phyloP scores from a whole-genome alignment of 2,797 vertebrate species.

The Acanthiza pusilla region DNA sequence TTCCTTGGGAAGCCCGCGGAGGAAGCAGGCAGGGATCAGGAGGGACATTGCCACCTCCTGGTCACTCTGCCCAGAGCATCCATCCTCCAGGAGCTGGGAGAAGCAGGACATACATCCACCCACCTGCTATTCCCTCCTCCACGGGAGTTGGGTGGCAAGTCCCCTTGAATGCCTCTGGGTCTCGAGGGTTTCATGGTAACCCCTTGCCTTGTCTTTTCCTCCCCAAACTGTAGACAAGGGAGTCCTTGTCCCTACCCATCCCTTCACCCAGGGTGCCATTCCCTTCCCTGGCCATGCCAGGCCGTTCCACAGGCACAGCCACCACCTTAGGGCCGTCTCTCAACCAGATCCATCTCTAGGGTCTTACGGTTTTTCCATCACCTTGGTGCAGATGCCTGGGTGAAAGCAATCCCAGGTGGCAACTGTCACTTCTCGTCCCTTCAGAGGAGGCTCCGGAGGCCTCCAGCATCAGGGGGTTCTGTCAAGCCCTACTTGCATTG shows the following conservation, averaged over 20 bases:
- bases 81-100: neutral
- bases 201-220: neutral
- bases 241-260: neutral
- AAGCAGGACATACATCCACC: neutral
- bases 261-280: neutral
- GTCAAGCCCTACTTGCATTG: neutral
- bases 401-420: neutral
- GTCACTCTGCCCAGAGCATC: constrained; percentile 28
- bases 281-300: fast-evolving
- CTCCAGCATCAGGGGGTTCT: neutral
- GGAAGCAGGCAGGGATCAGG: neutral
- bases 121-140: neutral
- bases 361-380: neutral
- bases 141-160: neutral
- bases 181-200: neutral
- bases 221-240: neutral
- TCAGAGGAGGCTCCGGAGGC: neutral
- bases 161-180: fast-evolving
- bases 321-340: neutral
- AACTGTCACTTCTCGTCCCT: fast-evolving
- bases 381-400: neutral
- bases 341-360: neutral
- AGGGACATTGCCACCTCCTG: constrained; percentile 58
- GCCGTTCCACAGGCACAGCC: neutral
- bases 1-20: neutral